Base-by-base conservation (phyloP, 2,888 invertebrate species). In the Silvanus unidentatus region DNA sequence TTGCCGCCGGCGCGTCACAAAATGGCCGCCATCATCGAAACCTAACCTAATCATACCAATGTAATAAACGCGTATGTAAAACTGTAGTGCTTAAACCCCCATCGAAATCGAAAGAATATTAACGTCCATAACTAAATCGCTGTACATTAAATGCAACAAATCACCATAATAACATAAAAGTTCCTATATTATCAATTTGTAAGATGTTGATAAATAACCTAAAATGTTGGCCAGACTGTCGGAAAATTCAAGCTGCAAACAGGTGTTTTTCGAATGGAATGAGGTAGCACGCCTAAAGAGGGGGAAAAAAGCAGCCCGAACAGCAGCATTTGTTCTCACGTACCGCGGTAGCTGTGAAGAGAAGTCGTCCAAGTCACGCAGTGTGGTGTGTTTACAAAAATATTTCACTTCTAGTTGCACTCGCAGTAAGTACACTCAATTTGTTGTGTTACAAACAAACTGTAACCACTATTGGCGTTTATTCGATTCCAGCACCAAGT, bases 201-300 rank as follows among this genome's bases (percentile, higher is more conserved):
- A 32, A 32, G 3, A 32, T 32, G 32, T 9, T 32, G 3, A 32
- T 32, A 32, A 11, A 9, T 32, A 32, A 32, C 32, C 16, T 37
- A 22, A 39, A 50, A 49, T 53, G 76, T 77, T 77, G 77, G 76
- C 71, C 66, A 62, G 68, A 75, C 77, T 75, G 75, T 80, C 78
- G 79, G 84, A 82, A 84, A 84, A 81, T 78, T 77, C 73, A 73
- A 73, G 72, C 70, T 75, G 75, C 73, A 79, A 84, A 84, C 85
- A 85, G 85, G 85, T 85, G 85, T 84, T 83, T 80, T 75, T 79
- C 77, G 78, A 81, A 80, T 77, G 79, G 78, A 78, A 76, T 75
- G 77, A 75, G 74, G 75, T 75, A 65, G 63, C 60, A 57, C 45
- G 47, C 47, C 54, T 43, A 50, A 57, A 58, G 63, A 62, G 65